Conservation (phyloP, 2,113 vertebrate species). For the Dasypus novemcinctus region DNA sequence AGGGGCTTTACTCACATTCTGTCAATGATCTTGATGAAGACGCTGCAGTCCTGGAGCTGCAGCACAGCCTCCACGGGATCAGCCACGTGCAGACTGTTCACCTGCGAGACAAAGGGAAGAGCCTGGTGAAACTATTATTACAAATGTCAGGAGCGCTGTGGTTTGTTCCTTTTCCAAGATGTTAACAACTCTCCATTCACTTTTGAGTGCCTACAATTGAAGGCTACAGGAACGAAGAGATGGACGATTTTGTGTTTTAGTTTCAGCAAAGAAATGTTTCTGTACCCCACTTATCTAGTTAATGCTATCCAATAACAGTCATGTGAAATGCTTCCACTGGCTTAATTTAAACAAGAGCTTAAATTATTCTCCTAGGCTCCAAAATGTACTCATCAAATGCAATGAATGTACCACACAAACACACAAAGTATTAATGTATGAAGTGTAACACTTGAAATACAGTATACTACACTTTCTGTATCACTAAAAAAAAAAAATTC, state of each 20-base stretch:
- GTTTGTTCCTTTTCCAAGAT: not conserved
- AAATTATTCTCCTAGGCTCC: not conserved
- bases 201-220: not conserved
- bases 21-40: constrained; percentile 87
- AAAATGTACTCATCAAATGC: too few relatives aligned
- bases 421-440: too few relatives aligned
- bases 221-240: not conserved
- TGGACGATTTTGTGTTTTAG: not conserved
- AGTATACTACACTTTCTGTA: too few relatives aligned
- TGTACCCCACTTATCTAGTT: not conserved
- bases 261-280: not conserved
- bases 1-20: constrained; percentile 86
- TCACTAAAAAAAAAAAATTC: too few relatives aligned
- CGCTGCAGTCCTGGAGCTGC: constrained; percentile 86
- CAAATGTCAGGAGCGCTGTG: not conserved
- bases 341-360: not conserved
- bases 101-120: constrained; percentile 73
- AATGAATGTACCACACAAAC: too few relatives aligned
- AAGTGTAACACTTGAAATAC: too few relatives aligned
- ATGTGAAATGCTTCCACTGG: not conserved
- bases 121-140: not conserved
- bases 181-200: not conserved
- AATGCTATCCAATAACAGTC: not conserved
- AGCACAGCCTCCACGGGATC: constrained; percentile 73
- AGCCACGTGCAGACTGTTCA: constrained; percentile 86